Evolutionary conservation across 2,113 vertebrate species (phyloP).

Genomic region (Pelvicachromis taeniatus): DNA sequence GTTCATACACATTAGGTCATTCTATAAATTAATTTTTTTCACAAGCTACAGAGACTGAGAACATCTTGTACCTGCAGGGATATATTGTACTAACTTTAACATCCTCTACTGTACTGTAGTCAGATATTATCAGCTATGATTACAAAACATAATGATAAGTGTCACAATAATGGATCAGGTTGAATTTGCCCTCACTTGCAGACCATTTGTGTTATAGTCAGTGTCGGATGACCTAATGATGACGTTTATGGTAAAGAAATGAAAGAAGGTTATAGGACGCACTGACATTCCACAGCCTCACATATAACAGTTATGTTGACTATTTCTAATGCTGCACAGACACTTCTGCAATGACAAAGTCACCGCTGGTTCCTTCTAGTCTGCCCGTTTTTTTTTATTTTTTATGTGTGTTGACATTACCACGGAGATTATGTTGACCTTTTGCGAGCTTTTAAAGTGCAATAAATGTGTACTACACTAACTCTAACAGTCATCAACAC

Average conservation of each 20-base stretch:
- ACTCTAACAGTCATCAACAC: neutral
- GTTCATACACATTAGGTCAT: neutral
- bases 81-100: neutral
- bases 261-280: neutral
- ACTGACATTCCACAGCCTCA: neutral
- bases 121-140: neutral
- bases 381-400: neutral
- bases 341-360: neutral
- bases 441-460: neutral
- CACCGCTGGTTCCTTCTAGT: neutral
- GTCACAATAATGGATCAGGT: neutral
- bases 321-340: neutral
- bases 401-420: neutral
- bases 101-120: neutral
- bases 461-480: neutral
- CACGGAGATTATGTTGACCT: neutral
- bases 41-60: neutral
- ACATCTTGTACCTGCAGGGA: constrained; percentile 1
- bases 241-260: neutral
- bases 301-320: neutral
- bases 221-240: neutral
- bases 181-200: neutral
- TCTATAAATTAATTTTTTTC: constrained; percentile 12
- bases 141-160: neutral
- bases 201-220: neutral